Evolutionary conservation across 2,797 vertebrate genomes (phyloP).

Genomic region (Ctenosaura bakeri): DNA sequence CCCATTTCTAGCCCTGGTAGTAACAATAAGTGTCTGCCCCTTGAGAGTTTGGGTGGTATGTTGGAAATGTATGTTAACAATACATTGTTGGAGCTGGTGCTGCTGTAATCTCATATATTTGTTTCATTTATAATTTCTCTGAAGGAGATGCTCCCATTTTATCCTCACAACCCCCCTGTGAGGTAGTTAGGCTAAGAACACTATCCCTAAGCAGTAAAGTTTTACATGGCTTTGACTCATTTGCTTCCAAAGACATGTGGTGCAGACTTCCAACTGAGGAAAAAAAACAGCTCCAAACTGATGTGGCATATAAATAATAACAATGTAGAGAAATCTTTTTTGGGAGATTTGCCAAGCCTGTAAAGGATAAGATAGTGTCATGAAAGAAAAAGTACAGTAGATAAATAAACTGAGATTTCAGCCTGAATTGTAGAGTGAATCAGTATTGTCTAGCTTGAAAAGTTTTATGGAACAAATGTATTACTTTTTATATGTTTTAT

Average conservation of each 20-base stretch:
- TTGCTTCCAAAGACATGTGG: conserved; percentile 10
- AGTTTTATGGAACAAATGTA: conserved; percentile 75
- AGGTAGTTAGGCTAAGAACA: background rate
- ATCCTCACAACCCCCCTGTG: background rate
- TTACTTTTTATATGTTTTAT: conserved; percentile 79
- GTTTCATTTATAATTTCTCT: background rate
- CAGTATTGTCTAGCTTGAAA: conserved; percentile 69
- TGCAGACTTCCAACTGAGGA: background rate
- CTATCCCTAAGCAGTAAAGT: background rate
- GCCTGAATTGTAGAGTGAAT: conserved; percentile 57
- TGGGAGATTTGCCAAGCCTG: conserved; percentile 67
- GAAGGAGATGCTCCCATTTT: background rate
- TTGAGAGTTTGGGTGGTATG: background rate
- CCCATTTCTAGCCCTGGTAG: background rate
- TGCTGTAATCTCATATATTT: background rate
- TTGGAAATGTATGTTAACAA: background rate
- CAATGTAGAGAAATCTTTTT: conserved; percentile 64
- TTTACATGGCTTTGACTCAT: background rate
- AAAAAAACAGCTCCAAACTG: background rate
- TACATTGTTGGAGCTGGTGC: background rate
- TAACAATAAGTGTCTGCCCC: no score
- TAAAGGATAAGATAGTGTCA: conserved; percentile 70
- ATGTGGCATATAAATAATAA: conserved; percentile 65
- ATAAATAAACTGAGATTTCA: conserved; percentile 69
- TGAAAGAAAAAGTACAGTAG: conserved; percentile 64